phyloP scores from a whole-genome alignment of 2,113 vertebrate genomes.

The Pedionomus torquatus region DNA sequence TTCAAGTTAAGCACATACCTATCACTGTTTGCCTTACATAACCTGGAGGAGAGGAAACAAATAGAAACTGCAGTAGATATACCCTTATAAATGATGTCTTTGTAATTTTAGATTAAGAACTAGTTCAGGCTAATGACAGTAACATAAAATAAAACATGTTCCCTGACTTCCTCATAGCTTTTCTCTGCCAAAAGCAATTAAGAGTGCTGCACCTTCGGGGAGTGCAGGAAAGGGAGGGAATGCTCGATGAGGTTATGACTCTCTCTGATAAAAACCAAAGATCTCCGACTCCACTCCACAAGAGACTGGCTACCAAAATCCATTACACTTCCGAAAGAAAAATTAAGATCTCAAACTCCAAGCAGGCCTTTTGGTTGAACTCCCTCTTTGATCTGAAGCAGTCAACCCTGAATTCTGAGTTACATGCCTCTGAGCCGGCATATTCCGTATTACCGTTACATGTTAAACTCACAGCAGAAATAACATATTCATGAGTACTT shows the following conservation, averaged over 20 bases:
- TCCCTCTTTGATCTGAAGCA: neutral
- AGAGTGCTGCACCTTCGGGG: slow-evolving; percentile 4
- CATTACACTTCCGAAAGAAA: neutral
- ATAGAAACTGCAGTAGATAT: neutral
- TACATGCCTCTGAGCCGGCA: neutral
- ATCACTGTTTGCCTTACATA: neutral
- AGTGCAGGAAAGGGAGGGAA: slow-evolving; percentile 44
- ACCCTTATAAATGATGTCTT: neutral
- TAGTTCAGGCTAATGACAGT: slow-evolving; percentile 21
- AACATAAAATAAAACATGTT: slow-evolving; percentile 25
- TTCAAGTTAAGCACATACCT: neutral
- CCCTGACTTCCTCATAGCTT: slow-evolving; percentile 42
- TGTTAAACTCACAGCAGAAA: neutral
- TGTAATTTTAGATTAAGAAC: slow-evolving; percentile 12
- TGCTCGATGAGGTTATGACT: neutral
- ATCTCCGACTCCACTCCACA: neutral
- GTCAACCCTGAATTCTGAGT: neutral
- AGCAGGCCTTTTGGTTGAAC: neutral
- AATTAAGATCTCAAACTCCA: neutral
- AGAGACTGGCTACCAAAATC: neutral
- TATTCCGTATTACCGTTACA: neutral
- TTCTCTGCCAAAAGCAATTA: slow-evolving; percentile 59
- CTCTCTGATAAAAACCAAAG: slow-evolving; percentile 6
- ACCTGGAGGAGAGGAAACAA: neutral
- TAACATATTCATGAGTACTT: neutral